Evolutionary conservation across 1,140 invertebrate species (phyloP).

Genomic region (Lordiphosa clarofinis): DNA sequence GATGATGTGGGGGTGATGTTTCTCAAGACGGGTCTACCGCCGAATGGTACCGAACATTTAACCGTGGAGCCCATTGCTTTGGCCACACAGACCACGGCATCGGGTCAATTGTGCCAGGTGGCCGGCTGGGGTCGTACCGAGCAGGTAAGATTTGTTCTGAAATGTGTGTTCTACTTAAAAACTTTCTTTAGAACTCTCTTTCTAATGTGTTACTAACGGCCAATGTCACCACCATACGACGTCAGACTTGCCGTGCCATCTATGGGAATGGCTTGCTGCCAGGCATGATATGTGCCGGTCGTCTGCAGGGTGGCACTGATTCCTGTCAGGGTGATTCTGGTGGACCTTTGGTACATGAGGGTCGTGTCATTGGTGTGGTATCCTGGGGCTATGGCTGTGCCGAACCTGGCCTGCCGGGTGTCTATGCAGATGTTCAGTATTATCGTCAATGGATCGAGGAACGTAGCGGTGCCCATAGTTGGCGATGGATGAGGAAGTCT

Average conservation of each 20-base stretch:
- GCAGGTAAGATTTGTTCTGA: conserved; percentile 26
- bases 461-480: conserved; percentile 17
- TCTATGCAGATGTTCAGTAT: conserved; percentile 84
- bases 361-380: conserved; percentile 84
- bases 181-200: conserved; percentile 31
- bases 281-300: conserved; percentile 72
- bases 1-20: conserved; percentile 74
- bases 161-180: background rate
- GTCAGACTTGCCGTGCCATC: conserved; percentile 43
- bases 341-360: conserved; percentile 81
- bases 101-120: conserved; percentile 54
- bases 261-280: conserved; percentile 47
- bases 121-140: conserved; percentile 73
- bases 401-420: conserved; percentile 83
- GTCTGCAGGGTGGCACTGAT: conserved; percentile 63
- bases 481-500: no score
- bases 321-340: conserved; percentile 82
- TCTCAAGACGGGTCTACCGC: conserved; percentile 23
- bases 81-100: conserved; percentile 25
- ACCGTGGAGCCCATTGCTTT: conserved; percentile 56
- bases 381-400: conserved; percentile 88
- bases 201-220: conserved; percentile 54
- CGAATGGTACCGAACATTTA: conserved; percentile 18
- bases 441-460: conserved; percentile 65
- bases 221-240: conserved; percentile 59